Evolutionary conservation across 2,797 vertebrate genomes (phyloP), one percentile per base, ranked within the genome.

Genomic region (Chelon auratus): DNA sequence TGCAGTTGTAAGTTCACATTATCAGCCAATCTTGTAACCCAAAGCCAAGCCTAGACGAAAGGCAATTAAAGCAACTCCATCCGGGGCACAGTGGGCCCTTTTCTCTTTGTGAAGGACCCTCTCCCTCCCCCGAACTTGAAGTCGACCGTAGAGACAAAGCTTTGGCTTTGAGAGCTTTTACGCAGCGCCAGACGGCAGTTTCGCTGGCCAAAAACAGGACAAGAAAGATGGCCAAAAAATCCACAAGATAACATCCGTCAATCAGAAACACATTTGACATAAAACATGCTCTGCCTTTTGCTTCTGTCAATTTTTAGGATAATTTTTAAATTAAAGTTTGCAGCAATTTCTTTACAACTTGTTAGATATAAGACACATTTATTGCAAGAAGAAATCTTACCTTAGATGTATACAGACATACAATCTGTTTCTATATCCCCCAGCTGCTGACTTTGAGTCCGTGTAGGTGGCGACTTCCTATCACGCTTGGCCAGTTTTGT

Each of bases 121-220:
- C 80, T 91, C 89, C 91, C 93, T 92, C 90, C 93, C 90, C 91
- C 93, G 94, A 95, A 94, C 94, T 95, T 95, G 94, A 95, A 95
- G 87, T 94, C 93, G 89, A 94, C 92, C 92, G 89, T 86, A 85
- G 73, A 92, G 86, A 91, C 91, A 91, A 93, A 91, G 88, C 89
- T 91, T 92, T 91, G 90, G 89, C 90, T 89, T 92, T 90, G 89
- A 91, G 75, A 37, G 80, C 50, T 68, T 85, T 87, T 83, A 88
- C 78, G 58, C 84, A 72, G 64, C 56, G 57, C 65, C 70, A 74
- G 68, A 53, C 72, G 59, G 54, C 61, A 30, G 62, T 78, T 81
- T 66, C 78, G 62, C 60, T 76, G 55, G 50, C 43, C 59, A 57
- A 85, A 83, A 85, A 65, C n/a, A 68, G 8, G 36, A 56, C 47